Conservation (phyloP, 2,888 invertebrate species). For the Sipha maydis region DNA sequence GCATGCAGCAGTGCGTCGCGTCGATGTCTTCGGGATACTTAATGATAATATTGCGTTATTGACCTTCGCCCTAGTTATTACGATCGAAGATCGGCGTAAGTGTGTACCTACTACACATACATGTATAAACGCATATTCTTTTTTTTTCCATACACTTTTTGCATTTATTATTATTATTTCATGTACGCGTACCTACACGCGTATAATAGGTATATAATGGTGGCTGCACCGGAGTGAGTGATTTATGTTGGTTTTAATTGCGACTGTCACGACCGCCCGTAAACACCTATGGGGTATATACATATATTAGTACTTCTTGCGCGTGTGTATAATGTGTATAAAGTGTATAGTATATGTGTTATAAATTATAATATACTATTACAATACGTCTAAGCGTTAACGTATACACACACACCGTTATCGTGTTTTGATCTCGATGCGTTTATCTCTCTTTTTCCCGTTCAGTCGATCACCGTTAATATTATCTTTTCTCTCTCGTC, state of each 20-base stretch:
- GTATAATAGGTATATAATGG: background rate
- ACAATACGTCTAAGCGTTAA: background rate
- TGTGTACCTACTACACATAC: background rate
- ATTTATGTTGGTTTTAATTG: constrained; percentile 50
- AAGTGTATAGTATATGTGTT: background rate
- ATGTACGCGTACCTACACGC: background rate
- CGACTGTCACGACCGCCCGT: constrained; percentile 25
- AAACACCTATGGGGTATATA: background rate
- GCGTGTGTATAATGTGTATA: background rate
- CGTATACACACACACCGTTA: background rate
- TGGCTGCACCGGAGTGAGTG: background rate
- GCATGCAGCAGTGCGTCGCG: background rate
- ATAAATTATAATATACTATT: background rate
- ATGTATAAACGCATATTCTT: background rate
- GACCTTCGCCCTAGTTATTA: constrained; percentile 28
- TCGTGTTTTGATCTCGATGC: background rate
- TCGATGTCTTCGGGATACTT: background rate
- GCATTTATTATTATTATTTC: background rate
- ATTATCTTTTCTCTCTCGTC: background rate
- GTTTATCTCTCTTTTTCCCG: background rate
- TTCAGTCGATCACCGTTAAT: background rate
- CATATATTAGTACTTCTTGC: background rate
- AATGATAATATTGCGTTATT: constrained; percentile 29
- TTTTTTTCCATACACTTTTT: background rate
- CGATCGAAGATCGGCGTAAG: background rate